Conservation (phyloP, 2,797 vertebrate genomes). For the Vireo griseus region DNA sequence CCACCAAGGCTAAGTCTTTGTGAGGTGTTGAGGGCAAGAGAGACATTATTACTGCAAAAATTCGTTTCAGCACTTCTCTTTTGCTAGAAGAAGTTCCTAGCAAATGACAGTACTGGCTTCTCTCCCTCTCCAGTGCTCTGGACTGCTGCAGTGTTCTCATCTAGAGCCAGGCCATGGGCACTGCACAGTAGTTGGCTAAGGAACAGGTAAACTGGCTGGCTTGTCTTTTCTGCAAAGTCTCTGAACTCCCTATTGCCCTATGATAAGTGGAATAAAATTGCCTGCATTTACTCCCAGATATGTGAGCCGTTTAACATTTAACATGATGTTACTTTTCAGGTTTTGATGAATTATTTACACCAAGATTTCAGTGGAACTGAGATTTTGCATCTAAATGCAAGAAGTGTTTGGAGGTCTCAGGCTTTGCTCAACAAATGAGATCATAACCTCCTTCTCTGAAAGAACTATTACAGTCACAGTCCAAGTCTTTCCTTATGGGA, state of each 20-base stretch:
- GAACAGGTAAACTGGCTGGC: background rate
- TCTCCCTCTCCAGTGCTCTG: background rate
- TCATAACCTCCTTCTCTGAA: background rate
- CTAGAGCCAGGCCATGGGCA: background rate
- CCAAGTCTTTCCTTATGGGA: background rate
- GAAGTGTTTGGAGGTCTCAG: background rate
- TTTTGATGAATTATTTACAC: background rate
- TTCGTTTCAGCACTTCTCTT: background rate
- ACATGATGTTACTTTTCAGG: background rate
- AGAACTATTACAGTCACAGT: background rate
- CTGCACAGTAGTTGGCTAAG: accelerated
- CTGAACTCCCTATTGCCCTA: background rate
- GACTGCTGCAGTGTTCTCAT: background rate
- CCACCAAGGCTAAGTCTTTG: background rate
- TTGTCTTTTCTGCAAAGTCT: background rate
- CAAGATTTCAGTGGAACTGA: background rate
- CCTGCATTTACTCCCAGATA: background rate
- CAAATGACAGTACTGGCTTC: background rate
- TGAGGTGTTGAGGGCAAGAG: background rate
- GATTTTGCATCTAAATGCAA: background rate
- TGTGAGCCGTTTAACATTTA: background rate
- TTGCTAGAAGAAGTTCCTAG: background rate
- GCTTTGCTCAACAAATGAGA: background rate
- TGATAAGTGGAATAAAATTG: background rate
- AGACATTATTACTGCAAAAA: accelerated